Conservation (phyloP, 2,113 vertebrate genomes). For the Hylia prasina region DNA sequence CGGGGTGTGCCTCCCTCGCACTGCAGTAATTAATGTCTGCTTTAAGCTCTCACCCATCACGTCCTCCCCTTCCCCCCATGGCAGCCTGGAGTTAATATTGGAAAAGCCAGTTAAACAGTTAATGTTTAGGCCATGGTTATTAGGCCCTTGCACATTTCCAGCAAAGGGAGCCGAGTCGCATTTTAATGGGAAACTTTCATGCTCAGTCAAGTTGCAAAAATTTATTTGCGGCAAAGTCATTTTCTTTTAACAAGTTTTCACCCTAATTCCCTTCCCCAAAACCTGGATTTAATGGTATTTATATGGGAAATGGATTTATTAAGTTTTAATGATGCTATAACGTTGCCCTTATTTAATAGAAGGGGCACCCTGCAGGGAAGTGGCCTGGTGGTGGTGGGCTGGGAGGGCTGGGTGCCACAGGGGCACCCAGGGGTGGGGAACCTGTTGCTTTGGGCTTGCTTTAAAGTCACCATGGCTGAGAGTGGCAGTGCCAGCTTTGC, state of each 20-base stretch:
- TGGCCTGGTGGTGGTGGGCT: background rate
- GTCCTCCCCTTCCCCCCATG: conserved; percentile 14
- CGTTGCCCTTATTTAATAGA: background rate
- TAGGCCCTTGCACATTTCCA: conserved; percentile 13
- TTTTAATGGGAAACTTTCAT: conserved; percentile 61
- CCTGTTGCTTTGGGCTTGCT: background rate
- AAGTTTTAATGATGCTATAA: conserved; percentile 59
- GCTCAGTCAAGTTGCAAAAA: conserved; percentile 59
- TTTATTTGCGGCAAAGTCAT: conserved; percentile 17
- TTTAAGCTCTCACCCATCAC: background rate
- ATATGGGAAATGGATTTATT: conserved; percentile 59
- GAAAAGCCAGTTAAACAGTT: background rate
- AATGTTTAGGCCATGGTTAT: conserved; percentile 50
- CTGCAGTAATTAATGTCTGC: background rate
- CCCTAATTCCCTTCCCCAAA: conserved; percentile 56
- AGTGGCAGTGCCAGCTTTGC: background rate
- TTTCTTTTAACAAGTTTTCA: conserved; percentile 52
- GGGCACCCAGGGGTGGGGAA: background rate
- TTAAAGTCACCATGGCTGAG: background rate
- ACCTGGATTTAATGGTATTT: conserved; percentile 35
- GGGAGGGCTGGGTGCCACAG: background rate
- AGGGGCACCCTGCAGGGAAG: background rate
- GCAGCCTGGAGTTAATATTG: conserved; percentile 51
- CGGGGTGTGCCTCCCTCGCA: background rate
- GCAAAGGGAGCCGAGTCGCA: background rate